Percentiles rank a stretch among this genome's conserved stretches.
phyloP scores from a whole-genome alignment of 2,797 vertebrate species.

The Orestias chungarensis region DNA sequence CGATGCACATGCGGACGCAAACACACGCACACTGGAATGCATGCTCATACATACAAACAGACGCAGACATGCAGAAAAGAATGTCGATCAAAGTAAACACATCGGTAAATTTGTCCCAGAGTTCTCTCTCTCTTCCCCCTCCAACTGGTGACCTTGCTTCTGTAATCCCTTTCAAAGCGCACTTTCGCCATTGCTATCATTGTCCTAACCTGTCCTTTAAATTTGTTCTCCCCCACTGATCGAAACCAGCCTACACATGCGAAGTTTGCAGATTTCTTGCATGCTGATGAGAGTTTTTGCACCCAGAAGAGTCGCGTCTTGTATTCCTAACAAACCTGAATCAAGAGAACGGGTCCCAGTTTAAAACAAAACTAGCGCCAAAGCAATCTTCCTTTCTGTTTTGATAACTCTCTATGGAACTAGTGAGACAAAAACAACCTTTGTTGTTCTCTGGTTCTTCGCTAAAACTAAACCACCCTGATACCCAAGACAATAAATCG shows the following conservation, averaged over 20 bases:
- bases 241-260: constrained; percentile 36
- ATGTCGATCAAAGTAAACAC: constrained; percentile 63
- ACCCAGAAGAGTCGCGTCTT: constrained; percentile 58
- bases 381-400: constrained; percentile 54
- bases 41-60: constrained; percentile 38
- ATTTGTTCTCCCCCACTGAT: constrained; percentile 45
- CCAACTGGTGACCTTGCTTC: constrained; percentile 66
- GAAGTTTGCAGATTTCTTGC: constrained; percentile 59
- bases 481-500: constrained; percentile 25
- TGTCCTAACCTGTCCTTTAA: constrained; percentile 53
- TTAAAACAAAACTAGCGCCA: constrained; percentile 44
- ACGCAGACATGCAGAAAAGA: constrained; percentile 27
- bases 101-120: constrained; percentile 64
- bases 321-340: constrained; percentile 59
- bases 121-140: constrained; percentile 11
- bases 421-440: constrained; percentile 35
- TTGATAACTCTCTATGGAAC: constrained; percentile 47
- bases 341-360: constrained; percentile 43
- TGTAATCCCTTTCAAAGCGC: constrained; percentile 62
- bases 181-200: constrained; percentile 57
- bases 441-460: constrained; percentile 47
- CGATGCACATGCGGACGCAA: constrained; percentile 59
- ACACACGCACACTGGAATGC: constrained; percentile 20
- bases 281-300: constrained; percentile 56
- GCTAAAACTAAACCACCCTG: constrained; percentile 41